Percentiles rank a stretch among this genome's conserved stretches.
These are phyloP conservation scores for Rotaria macrura DNA, from an alignment of 2,888 invertebrate species.

Conservation along the genomic window DNA sequence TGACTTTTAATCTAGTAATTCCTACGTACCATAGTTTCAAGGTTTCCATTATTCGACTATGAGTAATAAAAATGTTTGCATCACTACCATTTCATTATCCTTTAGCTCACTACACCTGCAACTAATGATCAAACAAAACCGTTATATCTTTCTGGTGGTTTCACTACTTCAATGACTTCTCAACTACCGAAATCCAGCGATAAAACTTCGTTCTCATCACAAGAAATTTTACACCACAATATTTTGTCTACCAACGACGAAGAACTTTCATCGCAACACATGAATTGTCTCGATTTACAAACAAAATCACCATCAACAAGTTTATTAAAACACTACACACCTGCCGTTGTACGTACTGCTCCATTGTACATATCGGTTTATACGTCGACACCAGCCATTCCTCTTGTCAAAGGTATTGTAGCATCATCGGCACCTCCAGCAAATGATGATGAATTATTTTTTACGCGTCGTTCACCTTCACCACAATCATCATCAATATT, in stretches of 20 bases:
- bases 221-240: not conserved
- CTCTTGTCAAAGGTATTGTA: not conserved
- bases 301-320: not conserved
- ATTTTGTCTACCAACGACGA: not conserved
- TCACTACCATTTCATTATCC: no score
- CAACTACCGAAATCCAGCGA: not conserved
- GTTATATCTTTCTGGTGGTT: not conserved
- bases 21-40: no score
- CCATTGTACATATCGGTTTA: constrained; percentile 9
- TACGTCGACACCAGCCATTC: not conserved
- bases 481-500: not conserved
- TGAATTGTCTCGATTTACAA: not conserved
- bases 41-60: no score
- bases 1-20: no score
- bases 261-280: not conserved
- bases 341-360: not conserved
- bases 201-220: not conserved
- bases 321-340: not conserved
- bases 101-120: not conserved
- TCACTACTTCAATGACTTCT: not conserved
- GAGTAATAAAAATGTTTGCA: no score
- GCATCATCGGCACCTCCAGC: not conserved
- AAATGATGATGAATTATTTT: not conserved
- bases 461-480: constrained; percentile 18
- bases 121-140: not conserved